Conservation (phyloP, 2,797 vertebrate genomes). For the Gouania willdenowi region DNA sequence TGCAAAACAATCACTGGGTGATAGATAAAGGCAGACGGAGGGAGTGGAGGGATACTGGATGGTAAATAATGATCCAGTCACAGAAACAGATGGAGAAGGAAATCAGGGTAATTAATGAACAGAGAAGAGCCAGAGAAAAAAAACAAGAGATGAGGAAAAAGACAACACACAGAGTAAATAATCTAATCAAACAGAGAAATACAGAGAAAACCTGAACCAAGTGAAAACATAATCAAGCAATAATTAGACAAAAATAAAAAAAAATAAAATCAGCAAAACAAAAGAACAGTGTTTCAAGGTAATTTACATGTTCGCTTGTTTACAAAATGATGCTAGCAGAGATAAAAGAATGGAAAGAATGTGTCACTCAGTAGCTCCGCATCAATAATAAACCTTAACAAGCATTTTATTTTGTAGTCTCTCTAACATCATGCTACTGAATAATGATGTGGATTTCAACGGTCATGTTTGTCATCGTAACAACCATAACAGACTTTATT, state of each 20-base stretch:
- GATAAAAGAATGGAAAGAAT: conserved; percentile 1
- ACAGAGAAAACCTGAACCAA: not conserved
- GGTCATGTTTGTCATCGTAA: no score
- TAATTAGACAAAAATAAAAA: no score
- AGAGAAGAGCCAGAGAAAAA: conserved; percentile 6
- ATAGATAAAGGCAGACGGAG: conserved; percentile 32
- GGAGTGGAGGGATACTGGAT: conserved; percentile 9
- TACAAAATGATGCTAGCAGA: not conserved
- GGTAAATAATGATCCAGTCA: conserved; percentile 48
- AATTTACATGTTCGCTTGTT: conserved; percentile 3
- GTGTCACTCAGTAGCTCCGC: no score
- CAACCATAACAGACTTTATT: no score
- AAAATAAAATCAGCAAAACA: no score
- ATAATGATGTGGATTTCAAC: no score
- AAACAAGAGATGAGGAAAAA: not conserved
- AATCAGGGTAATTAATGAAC: conserved; percentile 4
- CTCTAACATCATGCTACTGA: no score
- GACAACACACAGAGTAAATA: conserved; percentile 29
- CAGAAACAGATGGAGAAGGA: conserved; percentile 29
- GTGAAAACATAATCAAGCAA: conserved; percentile 10
- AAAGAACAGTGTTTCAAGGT: not conserved
- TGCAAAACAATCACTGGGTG: conserved; percentile 5
- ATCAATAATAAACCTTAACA: no score
- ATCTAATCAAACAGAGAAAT: conserved; percentile 31
- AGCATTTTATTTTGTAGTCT: no score